phyloP scores from a whole-genome alignment of 2,113 vertebrate genomes.

The Zosterops pallidus region DNA sequence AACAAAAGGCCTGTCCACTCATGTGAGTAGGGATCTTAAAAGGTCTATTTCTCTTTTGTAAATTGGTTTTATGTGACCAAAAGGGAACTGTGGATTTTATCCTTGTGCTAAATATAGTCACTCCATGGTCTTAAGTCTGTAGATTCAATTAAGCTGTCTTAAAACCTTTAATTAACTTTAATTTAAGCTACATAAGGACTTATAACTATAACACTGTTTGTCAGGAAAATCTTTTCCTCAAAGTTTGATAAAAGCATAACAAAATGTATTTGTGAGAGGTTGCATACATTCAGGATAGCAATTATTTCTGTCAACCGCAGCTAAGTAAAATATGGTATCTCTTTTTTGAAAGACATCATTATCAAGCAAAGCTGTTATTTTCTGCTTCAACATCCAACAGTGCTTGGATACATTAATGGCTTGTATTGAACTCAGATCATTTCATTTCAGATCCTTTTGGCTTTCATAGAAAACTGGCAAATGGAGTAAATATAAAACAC shows the following conservation, averaged over 20 bases:
- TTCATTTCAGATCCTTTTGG: background rate
- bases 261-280: background rate
- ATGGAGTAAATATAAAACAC: slow-evolving; percentile 1
- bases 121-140: background rate
- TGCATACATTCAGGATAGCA: background rate
- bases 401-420: background rate
- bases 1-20: background rate
- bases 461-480: slow-evolving; percentile 34
- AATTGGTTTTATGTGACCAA: background rate
- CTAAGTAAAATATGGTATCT: background rate
- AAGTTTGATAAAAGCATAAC: background rate
- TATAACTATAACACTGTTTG: background rate
- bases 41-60: background rate
- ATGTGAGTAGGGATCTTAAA: background rate
- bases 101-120: background rate
- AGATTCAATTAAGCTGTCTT: background rate
- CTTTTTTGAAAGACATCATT: background rate
- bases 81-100: background rate
- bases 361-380: background rate
- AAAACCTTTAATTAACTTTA: background rate
- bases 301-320: background rate
- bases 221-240: background rate
- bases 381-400: background rate
- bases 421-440: background rate
- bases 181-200: background rate